Conservation (phyloP, 2,113 vertebrate genomes). For the Heteronetta atricapilla region DNA sequence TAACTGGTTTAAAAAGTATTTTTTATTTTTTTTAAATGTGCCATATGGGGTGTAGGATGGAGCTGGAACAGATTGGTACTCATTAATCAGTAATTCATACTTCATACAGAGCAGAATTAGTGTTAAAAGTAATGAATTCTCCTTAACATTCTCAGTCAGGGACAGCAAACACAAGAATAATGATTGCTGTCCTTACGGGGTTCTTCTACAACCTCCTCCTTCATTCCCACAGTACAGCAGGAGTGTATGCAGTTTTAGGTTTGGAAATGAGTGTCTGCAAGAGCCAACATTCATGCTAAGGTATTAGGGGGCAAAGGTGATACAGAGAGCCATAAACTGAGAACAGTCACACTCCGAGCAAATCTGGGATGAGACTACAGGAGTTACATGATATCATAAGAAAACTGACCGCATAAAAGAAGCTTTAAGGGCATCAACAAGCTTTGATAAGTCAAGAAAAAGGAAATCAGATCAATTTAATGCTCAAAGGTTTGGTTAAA, state of each 20-base stretch:
- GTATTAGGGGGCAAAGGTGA: background rate
- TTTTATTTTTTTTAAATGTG: background rate
- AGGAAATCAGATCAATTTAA: background rate
- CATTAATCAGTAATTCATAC: constrained; percentile 49
- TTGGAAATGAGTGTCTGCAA: background rate
- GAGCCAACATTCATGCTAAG: background rate
- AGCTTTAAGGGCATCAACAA: background rate
- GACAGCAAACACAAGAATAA: background rate
- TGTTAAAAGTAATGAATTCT: constrained; percentile 23
- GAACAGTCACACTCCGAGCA: background rate
- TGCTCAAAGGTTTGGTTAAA: background rate
- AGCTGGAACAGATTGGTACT: constrained; percentile 36
- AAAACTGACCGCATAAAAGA: background rate
- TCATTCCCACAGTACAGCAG: background rate
- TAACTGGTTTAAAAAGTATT: background rate
- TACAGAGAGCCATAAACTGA: background rate
- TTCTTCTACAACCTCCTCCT: background rate
- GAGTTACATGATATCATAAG: background rate
- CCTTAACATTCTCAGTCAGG: background rate
- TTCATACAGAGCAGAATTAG: constrained; percentile 20
- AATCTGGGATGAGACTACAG: background rate
- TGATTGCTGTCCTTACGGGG: background rate
- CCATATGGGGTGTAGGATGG: constrained; percentile 51
- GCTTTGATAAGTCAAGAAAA: background rate
- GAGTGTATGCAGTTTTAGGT: background rate